Evolutionary conservation across 2,888 invertebrate species (phyloP).

Genomic region (Lamproptera curius): DNA sequence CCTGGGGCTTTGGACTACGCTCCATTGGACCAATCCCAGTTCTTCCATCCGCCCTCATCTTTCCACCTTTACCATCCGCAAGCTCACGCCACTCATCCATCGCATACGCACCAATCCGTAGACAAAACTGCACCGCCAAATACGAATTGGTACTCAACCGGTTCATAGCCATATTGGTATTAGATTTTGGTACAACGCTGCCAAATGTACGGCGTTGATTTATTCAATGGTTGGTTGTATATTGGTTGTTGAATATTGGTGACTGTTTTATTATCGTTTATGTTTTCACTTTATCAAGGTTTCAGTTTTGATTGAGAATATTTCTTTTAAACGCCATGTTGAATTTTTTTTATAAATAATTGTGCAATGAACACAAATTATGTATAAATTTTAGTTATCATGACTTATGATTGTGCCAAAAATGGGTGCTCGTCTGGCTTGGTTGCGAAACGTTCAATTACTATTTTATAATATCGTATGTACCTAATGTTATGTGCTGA

Average conservation of each 20-base stretch:
- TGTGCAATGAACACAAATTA: background rate
- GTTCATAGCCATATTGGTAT: conserved; percentile 79
- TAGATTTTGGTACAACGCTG: conserved; percentile 28
- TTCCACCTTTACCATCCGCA: conserved; percentile 93
- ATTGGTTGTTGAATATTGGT: conserved; percentile 17
- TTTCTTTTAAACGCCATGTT: background rate
- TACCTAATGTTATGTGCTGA: conserved; percentile 2
- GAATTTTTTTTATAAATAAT: conserved; percentile 1
- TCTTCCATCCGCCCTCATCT: conserved; percentile 87
- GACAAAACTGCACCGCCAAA: conserved; percentile 83
- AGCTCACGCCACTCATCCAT: conserved; percentile 62
- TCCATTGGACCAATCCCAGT: conserved; percentile 88
- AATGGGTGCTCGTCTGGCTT: conserved; percentile 15
- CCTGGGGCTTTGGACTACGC: conserved; percentile 83
- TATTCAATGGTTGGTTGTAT: conserved; percentile 12
- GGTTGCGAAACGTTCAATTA: conserved; percentile 15
- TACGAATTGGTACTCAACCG: conserved; percentile 88
- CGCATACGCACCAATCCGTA: conserved; percentile 62
- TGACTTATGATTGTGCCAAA: conserved; percentile 12
- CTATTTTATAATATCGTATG: conserved; percentile 11
- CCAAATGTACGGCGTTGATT: conserved; percentile 34
- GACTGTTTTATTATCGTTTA: conserved; percentile 15
- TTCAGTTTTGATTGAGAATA: background rate
- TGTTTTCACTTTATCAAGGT: conserved; percentile 1
- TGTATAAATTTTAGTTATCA: background rate